Base-by-base conservation (phyloP, 2,113 vertebrate genomes). In the Ceyx melanurus region DNA sequence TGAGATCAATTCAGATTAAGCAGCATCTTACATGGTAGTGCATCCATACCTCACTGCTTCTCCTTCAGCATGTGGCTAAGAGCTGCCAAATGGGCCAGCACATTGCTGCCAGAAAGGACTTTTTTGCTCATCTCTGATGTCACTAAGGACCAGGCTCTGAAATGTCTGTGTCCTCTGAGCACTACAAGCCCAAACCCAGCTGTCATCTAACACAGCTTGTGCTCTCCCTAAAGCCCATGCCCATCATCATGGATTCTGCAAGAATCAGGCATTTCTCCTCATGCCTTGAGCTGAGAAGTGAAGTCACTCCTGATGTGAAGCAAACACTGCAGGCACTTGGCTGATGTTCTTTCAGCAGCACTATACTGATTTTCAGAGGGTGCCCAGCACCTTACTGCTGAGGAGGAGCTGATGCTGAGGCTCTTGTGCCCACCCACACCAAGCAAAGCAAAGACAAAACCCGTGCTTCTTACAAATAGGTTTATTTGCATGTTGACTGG, bases 401-500 rank as follows among this genome's bases (percentile, higher is more conserved):
- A 64, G 46, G 35, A 79, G 83, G 16, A 37, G 40, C 43, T 0
- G 0, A 13, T 16, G 18, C 35, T 0, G 0, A 77, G 28, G 61
- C 25, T 42, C 62, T 74, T 58, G 28, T 1, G 2, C 67, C 50
- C 40, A 45, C 6, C n/a, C 9, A 4, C 4, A 0, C 61, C 51
- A 37, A 82, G 53, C 21, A 75, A 87, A 91, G 64, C 48, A 65
- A 71, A 94, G 68, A 86, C 42, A 6, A 79, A 83, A 54, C 56
- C 15, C 16, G 0, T 58, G 43, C 92, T 97, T 97, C 95, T 97
- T 97, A 98, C 91, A 97, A 98, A 98, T 68, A 92, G 88, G 92
- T 97, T 98, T 98, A 98, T 97, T 98, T 96, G 96, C 96, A 94
- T 97, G 97, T 96, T 95, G 93, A 95, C 93, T 95, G 94, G 91